Evolutionary conservation across 2,888 invertebrate genomes (phyloP), one percentile per base, ranked within the genome.

Genomic region (Dascillus cervinus): DNA sequence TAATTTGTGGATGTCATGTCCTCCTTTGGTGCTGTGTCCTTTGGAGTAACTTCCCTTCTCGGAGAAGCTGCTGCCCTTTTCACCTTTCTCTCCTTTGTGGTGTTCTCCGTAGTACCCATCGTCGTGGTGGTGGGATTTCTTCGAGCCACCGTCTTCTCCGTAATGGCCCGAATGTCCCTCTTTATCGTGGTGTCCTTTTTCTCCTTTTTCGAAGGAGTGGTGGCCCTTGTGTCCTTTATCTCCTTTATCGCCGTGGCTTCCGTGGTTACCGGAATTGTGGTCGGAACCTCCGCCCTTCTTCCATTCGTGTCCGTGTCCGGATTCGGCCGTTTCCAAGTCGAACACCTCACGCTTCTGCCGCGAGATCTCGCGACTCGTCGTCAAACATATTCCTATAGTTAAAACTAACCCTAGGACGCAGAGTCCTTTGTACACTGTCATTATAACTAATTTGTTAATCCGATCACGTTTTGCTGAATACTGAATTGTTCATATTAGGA

Each of bases 11-110:
- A 87, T 73, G 58, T 86, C 82, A 57, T 89, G 88, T 46, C 85
- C 83, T 34, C 89, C 87, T 61, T 88, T 84, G 46, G 86, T 88
- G 41, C 80, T 81, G 64, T 88, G 87, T 0, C 88, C 88, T 55
- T 88, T 88, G 41, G 83, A 82, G 60, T 81, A 87, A 46, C 77
- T 75, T 5, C 86, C 86, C 49, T 81, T 80, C 44, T 78, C 76
- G 1, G 76, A 79, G 39, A 76, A 74, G 43, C 80, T 77, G 26
- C 65, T 66, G 3, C 64, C 66, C 49, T 82, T 80, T 44, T 77
- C 75, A 1, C 79, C 81, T 32, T 79, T 75, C 34, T 81, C 79
- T 4, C 76, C 79, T 14, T 75, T 75, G 38, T 79, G 72, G 47
- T 78, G 76, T 34, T 72, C 71, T 0, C 75, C 78, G 44, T 77